These are phyloP conservation scores for Trinorchestia longiramus DNA, from an alignment of 1,140 invertebrate genomes.

Conservation along the genomic window DNA sequence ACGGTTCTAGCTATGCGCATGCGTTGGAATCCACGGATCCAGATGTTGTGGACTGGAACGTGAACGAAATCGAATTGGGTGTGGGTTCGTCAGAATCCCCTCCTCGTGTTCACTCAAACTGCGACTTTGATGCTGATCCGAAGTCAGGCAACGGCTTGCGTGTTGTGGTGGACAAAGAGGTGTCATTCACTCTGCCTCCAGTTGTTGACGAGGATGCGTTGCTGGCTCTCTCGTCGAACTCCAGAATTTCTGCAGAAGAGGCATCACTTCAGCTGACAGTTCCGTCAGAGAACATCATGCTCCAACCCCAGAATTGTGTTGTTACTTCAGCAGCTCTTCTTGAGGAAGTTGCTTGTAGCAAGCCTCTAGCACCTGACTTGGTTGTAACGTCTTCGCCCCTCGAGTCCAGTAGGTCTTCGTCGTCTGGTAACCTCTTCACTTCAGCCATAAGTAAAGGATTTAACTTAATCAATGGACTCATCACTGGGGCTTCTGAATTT, in stretches of 20 bases:
- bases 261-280: background rate
- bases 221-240: background rate
- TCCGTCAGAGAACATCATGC: background rate
- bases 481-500: background rate
- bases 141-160: too few species aligned
- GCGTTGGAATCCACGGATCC: too few species aligned
- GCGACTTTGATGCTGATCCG: background rate
- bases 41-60: background rate
- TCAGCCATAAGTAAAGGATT: background rate
- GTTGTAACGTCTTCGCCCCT: background rate
- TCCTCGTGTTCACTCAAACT: background rate
- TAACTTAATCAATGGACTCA: background rate
- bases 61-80: background rate
- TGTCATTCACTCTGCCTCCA: background rate
- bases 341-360: background rate
- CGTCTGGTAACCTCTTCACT: background rate
- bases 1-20: too few species aligned
- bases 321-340: background rate
- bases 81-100: background rate
- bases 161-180: background rate
- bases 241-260: background rate
- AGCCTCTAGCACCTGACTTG: background rate
- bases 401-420: background rate
- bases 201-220: background rate
- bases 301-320: too few species aligned